Evolutionary conservation across 1,140 invertebrate species (phyloP).

Genomic region (Drosophila aff.): DNA sequence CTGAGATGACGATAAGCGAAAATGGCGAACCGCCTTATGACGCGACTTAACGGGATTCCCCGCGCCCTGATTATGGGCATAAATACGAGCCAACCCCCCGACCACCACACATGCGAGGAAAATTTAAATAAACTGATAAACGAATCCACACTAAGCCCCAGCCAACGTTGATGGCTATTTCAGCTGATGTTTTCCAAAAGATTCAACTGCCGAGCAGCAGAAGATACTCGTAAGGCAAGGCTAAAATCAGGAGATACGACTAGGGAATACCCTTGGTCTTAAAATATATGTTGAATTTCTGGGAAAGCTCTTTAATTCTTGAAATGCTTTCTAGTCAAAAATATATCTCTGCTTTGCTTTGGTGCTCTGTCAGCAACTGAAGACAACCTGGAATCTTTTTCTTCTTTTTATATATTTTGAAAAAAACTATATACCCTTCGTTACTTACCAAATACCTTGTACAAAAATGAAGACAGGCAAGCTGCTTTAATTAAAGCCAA

Average conservation of each 20-base stretch:
- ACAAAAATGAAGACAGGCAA: slow-evolving; percentile 70
- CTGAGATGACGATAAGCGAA: slow-evolving; percentile 68
- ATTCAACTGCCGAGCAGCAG: slow-evolving; percentile 25
- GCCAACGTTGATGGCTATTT: slow-evolving; percentile 45
- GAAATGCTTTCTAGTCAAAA: no score
- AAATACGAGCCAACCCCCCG: slow-evolving; percentile 55
- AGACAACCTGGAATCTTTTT: background rate
- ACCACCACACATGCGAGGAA: slow-evolving; percentile 17
- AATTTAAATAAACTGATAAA: slow-evolving; percentile 79
- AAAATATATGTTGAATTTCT: background rate
- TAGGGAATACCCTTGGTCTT: background rate
- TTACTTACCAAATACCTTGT: background rate
- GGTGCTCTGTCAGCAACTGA: background rate
- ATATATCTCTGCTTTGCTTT: background rate
- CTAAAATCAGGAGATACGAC: background rate
- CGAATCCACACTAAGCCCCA: slow-evolving; percentile 68
- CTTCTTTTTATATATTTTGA: no score
- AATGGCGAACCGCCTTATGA: slow-evolving; percentile 79
- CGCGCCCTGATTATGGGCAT: slow-evolving; percentile 75
- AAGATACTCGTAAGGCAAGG: slow-evolving; percentile 26
- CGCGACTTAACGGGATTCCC: slow-evolving; percentile 79
- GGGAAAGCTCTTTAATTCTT: background rate
- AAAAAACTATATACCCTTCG: background rate
- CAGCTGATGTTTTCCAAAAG: slow-evolving; percentile 22
- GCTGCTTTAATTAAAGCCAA: slow-evolving; percentile 75